phyloP scores from a whole-genome alignment of 1,140 invertebrate genomes.

The Nymphalis io region DNA sequence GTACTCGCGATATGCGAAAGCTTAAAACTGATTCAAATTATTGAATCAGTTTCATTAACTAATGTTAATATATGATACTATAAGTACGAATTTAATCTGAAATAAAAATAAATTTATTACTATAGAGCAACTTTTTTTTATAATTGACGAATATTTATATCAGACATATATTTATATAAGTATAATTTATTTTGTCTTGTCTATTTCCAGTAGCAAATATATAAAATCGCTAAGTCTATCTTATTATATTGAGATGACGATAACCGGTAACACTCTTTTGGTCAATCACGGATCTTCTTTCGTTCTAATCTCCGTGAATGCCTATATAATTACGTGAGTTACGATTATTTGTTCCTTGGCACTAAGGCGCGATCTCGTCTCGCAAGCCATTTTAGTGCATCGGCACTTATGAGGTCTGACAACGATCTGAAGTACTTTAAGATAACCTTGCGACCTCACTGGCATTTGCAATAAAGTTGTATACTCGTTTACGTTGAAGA shows the following conservation, averaged over 20 bases:
- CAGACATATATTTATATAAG: no score
- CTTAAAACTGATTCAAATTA: no score
- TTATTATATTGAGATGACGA: conserved; percentile 52
- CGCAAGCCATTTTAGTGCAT: conserved; percentile 41
- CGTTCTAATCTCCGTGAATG: conserved; percentile 34
- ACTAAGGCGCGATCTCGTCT: conserved; percentile 26
- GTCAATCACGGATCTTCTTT: conserved; percentile 49
- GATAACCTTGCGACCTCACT: conserved; percentile 52
- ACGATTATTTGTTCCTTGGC: conserved; percentile 36
- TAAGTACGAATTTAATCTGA: no score
- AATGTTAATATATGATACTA: no score
- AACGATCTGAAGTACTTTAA: conserved; percentile 46
- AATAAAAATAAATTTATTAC: no score
- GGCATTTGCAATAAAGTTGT: conserved; percentile 53
- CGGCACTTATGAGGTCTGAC: conserved; percentile 49
- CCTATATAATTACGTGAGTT: conserved; percentile 46
- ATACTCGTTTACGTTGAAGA: conserved; percentile 29
- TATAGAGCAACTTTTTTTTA: no score
- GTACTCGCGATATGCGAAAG: no score
- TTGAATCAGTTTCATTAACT: no score
- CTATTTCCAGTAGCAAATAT: conserved; percentile 46
- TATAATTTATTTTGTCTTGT: not conserved
- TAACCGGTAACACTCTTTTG: conserved; percentile 50
- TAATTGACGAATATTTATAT: no score
- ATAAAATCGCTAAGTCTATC: conserved; percentile 49